Base-by-base conservation (phyloP, 2,113 vertebrate species). In the Leptobrachium leishanense region DNA sequence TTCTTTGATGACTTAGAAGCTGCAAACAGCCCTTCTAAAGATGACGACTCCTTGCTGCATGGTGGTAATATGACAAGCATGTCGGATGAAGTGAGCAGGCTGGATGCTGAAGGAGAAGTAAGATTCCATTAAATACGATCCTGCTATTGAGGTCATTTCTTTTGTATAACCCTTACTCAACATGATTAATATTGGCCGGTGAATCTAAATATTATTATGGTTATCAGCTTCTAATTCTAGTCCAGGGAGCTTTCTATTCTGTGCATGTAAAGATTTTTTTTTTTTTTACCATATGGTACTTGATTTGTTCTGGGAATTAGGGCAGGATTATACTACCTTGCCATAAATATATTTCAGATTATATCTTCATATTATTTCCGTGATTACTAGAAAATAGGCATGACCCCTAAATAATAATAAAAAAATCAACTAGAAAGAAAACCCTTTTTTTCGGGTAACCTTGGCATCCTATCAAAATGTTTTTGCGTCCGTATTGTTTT, bases 1-100 rank as follows among this genome's bases (percentile, higher is more conserved):
- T 91, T 94, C 85, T 93, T 96, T 82, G 92, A 95, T 84, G 89
- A 92, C 83, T 89, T 95, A 76, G 94, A 94, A 84, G 90, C 88
- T 42, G 86, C 88, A 85, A 94, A 92, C 86, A 95, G 89, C 81
- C 91, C 94, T 54, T 96, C 94, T 86, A 95, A 95, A 92, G 95
- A 96, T 7, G 94, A 96, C 0, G 94, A 98, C 84, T 95, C 95
- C 63, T 84, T 96, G 69, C 92, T 95, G 82, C 94, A 96, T 84
- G 90, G 91, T 39, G 94, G 88, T 82, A 95, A 95, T 72, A 86
- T 95, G 86, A 96, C 93, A 84, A 93, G 91, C 86, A 94, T 93
- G 85, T 94, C 95, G 2, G 94, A 96, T 6, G 93, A 95, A 68
- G 90, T 91, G 84, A 95, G 94, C 76, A 92, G 92, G 79, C 84